These are phyloP conservation scores for Pelobates fuscus DNA, from an alignment of 2,113 vertebrate genomes.

Conservation along the genomic window DNA sequence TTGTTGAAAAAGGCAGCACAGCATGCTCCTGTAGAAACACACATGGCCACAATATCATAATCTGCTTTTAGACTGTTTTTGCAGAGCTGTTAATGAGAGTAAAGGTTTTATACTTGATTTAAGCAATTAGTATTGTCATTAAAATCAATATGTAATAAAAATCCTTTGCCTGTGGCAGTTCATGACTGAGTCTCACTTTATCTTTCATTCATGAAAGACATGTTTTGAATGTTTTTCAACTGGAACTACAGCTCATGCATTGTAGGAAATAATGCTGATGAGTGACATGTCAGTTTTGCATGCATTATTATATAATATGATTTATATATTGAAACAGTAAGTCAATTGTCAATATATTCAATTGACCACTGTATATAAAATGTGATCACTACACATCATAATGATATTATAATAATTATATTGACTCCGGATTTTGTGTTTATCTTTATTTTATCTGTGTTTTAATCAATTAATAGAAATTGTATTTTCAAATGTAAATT, in stretches of 20 bases:
- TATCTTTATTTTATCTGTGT: too few species aligned
- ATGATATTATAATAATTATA: too few species aligned
- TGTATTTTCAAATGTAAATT: too few species aligned
- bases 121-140: constrained; percentile 30
- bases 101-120: constrained; percentile 17
- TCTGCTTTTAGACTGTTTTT: constrained; percentile 17
- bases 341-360: neutral
- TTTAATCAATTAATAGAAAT: too few species aligned
- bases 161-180: constrained; percentile 9
- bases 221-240: constrained; percentile 10
- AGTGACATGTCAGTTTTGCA: constrained; percentile 9
- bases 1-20: neutral
- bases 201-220: constrained; percentile 23
- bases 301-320: constrained; percentile 19
- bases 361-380: too few species aligned
- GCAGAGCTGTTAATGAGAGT: constrained; percentile 35
- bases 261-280: neutral
- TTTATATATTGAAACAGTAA: constrained; percentile 32
- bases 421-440: too few species aligned
- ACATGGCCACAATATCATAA: neutral
- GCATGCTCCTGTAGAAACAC: neutral
- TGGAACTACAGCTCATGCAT: constrained; percentile 11
- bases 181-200: constrained; percentile 23
- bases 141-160: constrained; percentile 32
- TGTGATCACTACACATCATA: too few species aligned